Evolutionary conservation across 2,113 vertebrate species (phyloP).

Genomic region (Leptocoma aspasia): DNA sequence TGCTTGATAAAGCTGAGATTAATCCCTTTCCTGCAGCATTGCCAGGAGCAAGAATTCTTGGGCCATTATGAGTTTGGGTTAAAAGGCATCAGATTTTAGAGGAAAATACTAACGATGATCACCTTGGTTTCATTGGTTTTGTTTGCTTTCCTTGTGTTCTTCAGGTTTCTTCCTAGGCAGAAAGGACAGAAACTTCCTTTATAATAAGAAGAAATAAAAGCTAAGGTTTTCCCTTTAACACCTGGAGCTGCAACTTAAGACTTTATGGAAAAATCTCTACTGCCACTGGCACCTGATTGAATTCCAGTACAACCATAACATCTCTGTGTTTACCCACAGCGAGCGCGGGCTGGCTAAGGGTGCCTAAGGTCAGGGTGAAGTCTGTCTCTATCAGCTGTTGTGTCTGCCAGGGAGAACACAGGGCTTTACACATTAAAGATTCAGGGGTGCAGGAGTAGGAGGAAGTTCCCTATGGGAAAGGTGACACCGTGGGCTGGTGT

Average conservation of each 20-base stretch:
- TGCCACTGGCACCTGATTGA: neutral
- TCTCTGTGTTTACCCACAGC: neutral
- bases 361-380: accelerated
- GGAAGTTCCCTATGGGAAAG: neutral
- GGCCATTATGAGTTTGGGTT: neutral
- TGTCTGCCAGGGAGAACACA: neutral
- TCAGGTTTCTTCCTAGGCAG: neutral
- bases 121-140: neutral
- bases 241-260: neutral
- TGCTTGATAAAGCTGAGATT: neutral
- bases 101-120: neutral
- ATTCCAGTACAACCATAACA: neutral
- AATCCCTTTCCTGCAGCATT: neutral
- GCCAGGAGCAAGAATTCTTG: neutral
- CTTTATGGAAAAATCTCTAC: neutral
- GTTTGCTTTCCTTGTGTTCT: neutral
- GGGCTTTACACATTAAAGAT: neutral
- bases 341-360: accelerated
- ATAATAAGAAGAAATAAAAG: neutral
- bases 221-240: neutral
- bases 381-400: neutral
- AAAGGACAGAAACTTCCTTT: neutral
- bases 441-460: neutral
- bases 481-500: neutral
- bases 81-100: neutral